Percentiles rank a stretch among this genome's conserved stretches.
Evolutionary conservation across 2,888 invertebrate genomes (phyloP).

Genomic region (Bimastos eiseni): DNA sequence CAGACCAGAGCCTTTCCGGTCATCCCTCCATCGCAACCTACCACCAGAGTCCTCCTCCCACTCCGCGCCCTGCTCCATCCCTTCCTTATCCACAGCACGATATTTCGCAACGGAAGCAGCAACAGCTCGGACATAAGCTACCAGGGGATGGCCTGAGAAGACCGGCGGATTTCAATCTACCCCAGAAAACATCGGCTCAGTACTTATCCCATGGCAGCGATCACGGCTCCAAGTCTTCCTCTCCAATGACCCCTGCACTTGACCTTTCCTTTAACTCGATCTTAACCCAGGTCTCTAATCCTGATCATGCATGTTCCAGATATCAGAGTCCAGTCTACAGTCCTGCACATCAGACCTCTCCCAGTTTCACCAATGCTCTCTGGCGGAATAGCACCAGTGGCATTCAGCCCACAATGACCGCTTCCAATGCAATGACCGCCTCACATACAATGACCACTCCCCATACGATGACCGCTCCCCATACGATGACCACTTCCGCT

Average conservation of each 20-base stretch:
- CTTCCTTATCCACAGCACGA: neutral
- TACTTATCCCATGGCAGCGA: neutral
- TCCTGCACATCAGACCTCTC: neutral
- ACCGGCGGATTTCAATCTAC: neutral
- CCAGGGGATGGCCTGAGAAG: constrained; percentile 6
- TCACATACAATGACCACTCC: too few relatives aligned
- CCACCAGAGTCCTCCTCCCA: neutral
- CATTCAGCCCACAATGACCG: neutral
- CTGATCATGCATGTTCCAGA: neutral
- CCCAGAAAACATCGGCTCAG: neutral
- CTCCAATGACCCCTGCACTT: neutral
- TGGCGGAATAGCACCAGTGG: neutral
- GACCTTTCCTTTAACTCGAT: neutral
- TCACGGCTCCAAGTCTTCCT: neutral
- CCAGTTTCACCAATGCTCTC: neutral
- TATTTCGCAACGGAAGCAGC: neutral
- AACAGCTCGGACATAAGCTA: neutral
- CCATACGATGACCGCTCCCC: neutral
- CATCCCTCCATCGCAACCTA: neutral
- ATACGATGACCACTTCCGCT: neutral
- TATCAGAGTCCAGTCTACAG: neutral
- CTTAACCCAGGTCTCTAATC: neutral
- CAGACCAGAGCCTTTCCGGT: neutral
- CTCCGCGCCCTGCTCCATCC: neutral
- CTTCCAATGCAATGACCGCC: neutral